Evolutionary conservation across 1,140 invertebrate species (phyloP), one percentile per base, ranked within the genome.

Genomic region (Brachionus rubens): DNA sequence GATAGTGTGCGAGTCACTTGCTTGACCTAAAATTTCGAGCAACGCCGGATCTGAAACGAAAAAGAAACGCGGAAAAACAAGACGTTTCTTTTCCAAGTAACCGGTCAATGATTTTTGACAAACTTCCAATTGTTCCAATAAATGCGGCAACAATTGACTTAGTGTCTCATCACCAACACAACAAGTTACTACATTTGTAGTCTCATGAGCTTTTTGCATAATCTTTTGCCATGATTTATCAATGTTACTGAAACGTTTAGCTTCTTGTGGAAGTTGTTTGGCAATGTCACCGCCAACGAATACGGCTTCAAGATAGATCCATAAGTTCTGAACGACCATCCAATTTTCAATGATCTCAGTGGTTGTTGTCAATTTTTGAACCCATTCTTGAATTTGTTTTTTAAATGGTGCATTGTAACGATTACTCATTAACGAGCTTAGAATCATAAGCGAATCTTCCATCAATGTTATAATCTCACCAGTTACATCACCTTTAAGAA

Each of bases 221-320:
- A 98, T 96, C 82, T 96, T 96, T 83, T 96, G 92, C 94, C 95
- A 98, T 4, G 93, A 94, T 81, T 97, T 96, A 82, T 98, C 95
- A 78, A 98, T 97, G 86, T 94, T 96, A 30, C 91, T 92, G 85
- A 98, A 98, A 24, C 85, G 76, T 77, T 86, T 85, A 26, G 85
- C 84, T 81, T 86, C 85, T 43, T 76, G 72, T 21, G 83, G 83
- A n/a, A 85, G 77, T 76, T 85, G 83, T 78, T 84, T 85, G 24
- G 83, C 83, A 78, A 85, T 85, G 78, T 85, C 83, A 62, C 83
- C 83, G 40, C 83, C 83, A 72, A 84, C 81, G 80, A 85, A 84
- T 0, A 85, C 83, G 77, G 83, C 83, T 76, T 85, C 83, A 6
- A 85, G 76, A 77, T 84, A 84, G 5, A 85, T 80, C 83, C 83